Evolutionary conservation across 2,797 vertebrate species (phyloP).

Genomic region (Limnodromus scolopaceus): DNA sequence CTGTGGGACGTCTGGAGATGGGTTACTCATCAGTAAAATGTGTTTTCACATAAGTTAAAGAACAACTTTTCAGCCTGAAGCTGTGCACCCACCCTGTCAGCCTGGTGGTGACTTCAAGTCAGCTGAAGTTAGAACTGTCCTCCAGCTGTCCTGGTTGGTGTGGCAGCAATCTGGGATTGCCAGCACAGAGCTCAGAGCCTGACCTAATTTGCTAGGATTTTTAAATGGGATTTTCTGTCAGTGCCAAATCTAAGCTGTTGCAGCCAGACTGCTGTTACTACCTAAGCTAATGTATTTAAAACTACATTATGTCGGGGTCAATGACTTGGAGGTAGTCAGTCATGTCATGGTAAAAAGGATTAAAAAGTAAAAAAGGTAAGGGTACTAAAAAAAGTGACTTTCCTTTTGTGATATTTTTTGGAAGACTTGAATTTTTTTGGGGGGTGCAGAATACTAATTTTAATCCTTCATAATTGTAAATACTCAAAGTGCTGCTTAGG

Average conservation of each 20-base stretch:
- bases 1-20: background rate
- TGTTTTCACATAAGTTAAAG: background rate
- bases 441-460: background rate
- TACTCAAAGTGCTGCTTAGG: background rate
- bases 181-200: background rate
- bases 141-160: background rate
- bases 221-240: background rate
- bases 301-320: background rate
- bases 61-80: background rate
- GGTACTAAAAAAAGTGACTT: background rate
- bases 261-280: background rate
- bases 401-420: background rate
- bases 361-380: background rate
- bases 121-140: background rate
- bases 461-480: background rate
- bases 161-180: background rate
- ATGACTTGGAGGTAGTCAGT: background rate
- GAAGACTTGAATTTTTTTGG: background rate
- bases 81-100: background rate
- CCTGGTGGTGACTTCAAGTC: background rate
- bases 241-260: background rate
- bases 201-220: background rate
- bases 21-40: background rate
- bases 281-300: slow-evolving; percentile 4
- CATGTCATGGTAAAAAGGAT: background rate